Conservation (phyloP, 2,888 invertebrate genomes). For the Clanis bilineata region DNA sequence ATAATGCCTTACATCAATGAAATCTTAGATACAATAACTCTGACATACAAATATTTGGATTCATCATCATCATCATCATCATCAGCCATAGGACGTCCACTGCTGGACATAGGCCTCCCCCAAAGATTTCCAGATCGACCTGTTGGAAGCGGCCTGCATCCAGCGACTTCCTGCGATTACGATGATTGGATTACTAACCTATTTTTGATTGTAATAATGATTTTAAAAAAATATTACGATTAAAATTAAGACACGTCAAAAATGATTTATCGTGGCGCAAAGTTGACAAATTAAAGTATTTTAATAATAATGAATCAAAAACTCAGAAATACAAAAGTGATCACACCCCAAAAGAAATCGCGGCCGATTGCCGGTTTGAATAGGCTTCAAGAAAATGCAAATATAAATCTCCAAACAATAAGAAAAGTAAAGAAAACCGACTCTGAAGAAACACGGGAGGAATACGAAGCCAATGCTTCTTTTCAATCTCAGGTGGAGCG, state of each 20-base stretch:
- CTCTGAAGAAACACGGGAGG: constrained; percentile 39
- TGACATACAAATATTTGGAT: no score
- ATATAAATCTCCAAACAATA: constrained; percentile 31
- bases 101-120: no score
- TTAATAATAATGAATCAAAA: constrained; percentile 32
- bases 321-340: constrained; percentile 22
- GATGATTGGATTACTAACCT: no score
- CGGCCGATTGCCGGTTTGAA: constrained; percentile 20
- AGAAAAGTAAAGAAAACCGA: constrained; percentile 49
- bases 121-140: no score
- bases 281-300: constrained; percentile 10
- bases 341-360: constrained; percentile 21
- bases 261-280: constrained; percentile 18
- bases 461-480: constrained; percentile 35
- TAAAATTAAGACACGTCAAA: not conserved
- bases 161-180: no score
- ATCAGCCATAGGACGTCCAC: no score
- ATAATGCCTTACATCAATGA: no score
- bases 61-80: no score
- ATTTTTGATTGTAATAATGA: no score
- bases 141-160: no score
- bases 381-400: constrained; percentile 22
- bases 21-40: no score
- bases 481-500: constrained; percentile 60
- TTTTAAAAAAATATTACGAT: not conserved